Evolutionary conservation across 2,888 invertebrate genomes (phyloP), one percentile per base, ranked within the genome.

Genomic region (Auanema sp.): DNA sequence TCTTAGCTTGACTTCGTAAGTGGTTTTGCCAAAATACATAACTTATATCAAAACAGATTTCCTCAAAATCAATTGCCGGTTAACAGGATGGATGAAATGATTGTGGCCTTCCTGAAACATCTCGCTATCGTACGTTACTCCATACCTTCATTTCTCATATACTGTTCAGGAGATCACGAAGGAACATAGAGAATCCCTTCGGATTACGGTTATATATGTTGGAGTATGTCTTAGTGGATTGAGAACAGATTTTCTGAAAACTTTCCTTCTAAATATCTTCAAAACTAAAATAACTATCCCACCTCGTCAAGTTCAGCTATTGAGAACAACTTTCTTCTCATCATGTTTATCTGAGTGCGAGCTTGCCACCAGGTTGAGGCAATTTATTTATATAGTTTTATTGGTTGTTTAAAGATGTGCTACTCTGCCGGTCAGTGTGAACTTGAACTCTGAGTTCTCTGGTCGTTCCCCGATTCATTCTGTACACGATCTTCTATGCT

Each of bases 1-100:
- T 8, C 72, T 64, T 3, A 53, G 58, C 18, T 66, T 72, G 47
- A 68, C 69, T 47, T 64, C 65, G 64, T 66, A 49, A 52, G 52
- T 50, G 23, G 3, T 57, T 0, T 16, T 59, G n/a, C 52, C 23
- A 11, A 10, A 2, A 11, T 24, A 56, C 6, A 21, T 24, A 16
- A 16, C 16, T 5, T 33, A 33, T 3, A 33, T 33, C 8, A 33
- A 33, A 5, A 8, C 8, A 33, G 33, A 33, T 33, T 33, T 33
- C 33, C 33, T 33, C 33, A 33, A 33, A 33, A 33, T 33, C 33
- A 33, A 33, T 33, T 33, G 33, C 33, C 33, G 8, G 33, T 33
- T 8, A 33, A 33, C 8, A 33, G 8, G 33, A 33, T 33, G 33
- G 33, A 33, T 33, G 33, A 33, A 33, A 33, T 33, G 33, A 33